These are phyloP conservation scores for Papilio demoleus DNA, from an alignment of 2,888 invertebrate species.

Conservation along the genomic window DNA sequence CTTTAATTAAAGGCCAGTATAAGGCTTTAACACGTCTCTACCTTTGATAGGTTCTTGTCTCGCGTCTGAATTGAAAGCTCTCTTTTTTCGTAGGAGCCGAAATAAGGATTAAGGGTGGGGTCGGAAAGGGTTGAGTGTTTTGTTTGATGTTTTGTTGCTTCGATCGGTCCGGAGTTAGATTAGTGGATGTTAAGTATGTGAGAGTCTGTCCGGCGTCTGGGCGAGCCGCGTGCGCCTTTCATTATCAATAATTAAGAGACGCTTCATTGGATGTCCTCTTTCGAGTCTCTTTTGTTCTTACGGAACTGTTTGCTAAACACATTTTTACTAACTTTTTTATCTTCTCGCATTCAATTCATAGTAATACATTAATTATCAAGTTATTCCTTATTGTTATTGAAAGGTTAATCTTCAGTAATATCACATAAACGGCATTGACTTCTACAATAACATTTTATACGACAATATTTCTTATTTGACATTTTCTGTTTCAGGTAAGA, in stretches of 20 bases:
- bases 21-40: conserved; percentile 79
- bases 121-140: conserved; percentile 52
- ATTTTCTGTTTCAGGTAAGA: conserved; percentile 26
- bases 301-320: neutral
- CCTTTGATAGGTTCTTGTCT: conserved; percentile 60
- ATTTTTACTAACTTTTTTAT: neutral
- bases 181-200: conserved; percentile 38
- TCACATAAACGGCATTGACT: no score
- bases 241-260: conserved; percentile 20
- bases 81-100: conserved; percentile 54
- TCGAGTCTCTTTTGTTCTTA: neutral
- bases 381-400: no score
- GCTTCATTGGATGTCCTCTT: neutral
- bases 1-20: conserved; percentile 80
- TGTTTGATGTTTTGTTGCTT: conserved; percentile 50
- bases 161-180: conserved; percentile 42
- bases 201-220: conserved; percentile 5
- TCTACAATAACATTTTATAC: neutral
- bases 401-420: no score
- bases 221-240: neutral
- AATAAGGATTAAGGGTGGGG: conserved; percentile 52
- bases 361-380: no score
- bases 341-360: neutral
- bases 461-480: neutral
- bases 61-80: conserved; percentile 61